Conservation (phyloP, 2,797 vertebrate genomes). For the Sebastes oblongus region DNA sequence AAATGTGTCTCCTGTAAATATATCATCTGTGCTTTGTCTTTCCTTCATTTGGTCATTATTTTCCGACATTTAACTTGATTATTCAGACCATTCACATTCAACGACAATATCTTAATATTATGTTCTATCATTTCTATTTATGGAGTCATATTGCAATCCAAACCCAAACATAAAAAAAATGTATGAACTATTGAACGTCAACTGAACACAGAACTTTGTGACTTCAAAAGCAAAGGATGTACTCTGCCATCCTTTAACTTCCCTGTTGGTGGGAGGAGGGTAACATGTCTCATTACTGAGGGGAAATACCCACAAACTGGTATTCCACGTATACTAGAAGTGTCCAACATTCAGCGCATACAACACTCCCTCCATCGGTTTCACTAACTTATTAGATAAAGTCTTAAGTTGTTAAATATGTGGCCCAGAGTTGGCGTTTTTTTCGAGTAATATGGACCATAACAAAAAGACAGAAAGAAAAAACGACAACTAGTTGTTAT, state of each 20-base stretch:
- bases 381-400: not conserved
- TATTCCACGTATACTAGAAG: not conserved
- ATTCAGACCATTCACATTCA: constrained; percentile 23
- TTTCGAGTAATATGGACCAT: too few species aligned
- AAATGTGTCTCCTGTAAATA: not conserved
- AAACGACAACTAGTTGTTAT: too few species aligned
- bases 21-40: not conserved
- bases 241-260: not conserved
- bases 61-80: not conserved
- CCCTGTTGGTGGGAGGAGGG: not conserved
- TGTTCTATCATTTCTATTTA: not conserved
- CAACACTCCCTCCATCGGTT: not conserved
- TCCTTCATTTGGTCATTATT: not conserved
- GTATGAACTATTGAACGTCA: not conserved
- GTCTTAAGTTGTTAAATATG: not conserved
- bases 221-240: not conserved
- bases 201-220: not conserved
- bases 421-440: too few species aligned
- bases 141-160: not conserved
- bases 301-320: not conserved
- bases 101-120: not conserved
- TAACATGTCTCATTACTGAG: not conserved
- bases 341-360: constrained; percentile 1
- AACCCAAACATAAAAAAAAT: not conserved
- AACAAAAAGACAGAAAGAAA: too few species aligned